Base-by-base conservation (phyloP, 2,113 vertebrate species). In the Aleadryas rufinucha region DNA sequence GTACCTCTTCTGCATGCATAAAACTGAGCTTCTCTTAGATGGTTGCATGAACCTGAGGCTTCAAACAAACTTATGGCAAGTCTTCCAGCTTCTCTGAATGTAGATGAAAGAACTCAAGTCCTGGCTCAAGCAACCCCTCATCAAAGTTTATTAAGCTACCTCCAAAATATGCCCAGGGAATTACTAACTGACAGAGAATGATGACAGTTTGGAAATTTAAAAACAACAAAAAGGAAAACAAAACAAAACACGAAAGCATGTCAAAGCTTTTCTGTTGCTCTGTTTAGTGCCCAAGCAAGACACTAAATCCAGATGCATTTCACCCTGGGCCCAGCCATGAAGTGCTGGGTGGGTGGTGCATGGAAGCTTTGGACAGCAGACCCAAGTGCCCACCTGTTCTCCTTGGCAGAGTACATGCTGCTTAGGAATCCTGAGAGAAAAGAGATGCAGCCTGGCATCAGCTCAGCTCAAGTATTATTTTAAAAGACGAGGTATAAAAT, bases 401-500 rank as follows among this genome's bases (percentile, higher is more conserved):
- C 66, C 28, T n/a, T 76, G 80, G 41, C 47, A 50, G 27, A 76
- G 24, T 28, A 93, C 0, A 0, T 59, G 49, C 64, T 95, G 41
- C 75, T 77, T 54, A 33, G 33, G 27, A 83, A 37, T 84, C 79
- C 75, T 7, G 4, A 88, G 16, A 23, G 79, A 37, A 87, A 61
- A 42, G 39, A 89, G 44, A 72, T 37, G 59, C 74, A 87, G 63
- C 49, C 77, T 71, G 77, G 64, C 74, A 93, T 92, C 72, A 90
- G 41, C 91, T 96, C 92, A 94, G 74, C 88, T 90, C 65, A 53
- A 74, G 69, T 68, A 63, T 80, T 84, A 87, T 75, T 90, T 91
- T 83, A 96, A 96, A 97, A 78, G 52, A 89, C 15, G 26, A 81
- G 65, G 52, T 87, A 68, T 45, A 96, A 77, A 82, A 71, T 44